A percentile compares a stretch with the other conserved stretches of the same genome.
These are phyloP conservation scores for Coranthus polyacanthus DNA, from an alignment of 2,797 vertebrate species.

Conservation along the genomic window DNA sequence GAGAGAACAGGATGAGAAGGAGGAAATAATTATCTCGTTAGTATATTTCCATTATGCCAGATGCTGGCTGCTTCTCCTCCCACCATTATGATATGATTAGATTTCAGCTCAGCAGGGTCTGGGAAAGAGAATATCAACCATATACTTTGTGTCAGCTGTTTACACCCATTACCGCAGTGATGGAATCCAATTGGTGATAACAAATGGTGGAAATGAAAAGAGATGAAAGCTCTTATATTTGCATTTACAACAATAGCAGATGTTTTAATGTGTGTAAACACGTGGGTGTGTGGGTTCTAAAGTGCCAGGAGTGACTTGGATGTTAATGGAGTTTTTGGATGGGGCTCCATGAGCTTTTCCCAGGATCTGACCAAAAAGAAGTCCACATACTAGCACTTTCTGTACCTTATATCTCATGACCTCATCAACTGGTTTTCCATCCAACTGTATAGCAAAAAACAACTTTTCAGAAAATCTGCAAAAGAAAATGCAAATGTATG, in stretches of 20 bases:
- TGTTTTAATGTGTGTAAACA: neutral
- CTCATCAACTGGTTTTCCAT: no score
- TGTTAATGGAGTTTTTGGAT: no score
- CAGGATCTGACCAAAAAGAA: no score
- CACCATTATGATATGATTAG: conserved; percentile 38
- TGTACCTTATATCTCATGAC: no score
- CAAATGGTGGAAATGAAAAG: conserved; percentile 25
- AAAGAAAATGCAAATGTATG: no score
- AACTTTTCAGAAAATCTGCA: no score
- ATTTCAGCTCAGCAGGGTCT: conserved; percentile 27
- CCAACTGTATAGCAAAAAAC: no score
- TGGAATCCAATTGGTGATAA: conserved; percentile 32
- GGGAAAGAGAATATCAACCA: conserved; percentile 12
- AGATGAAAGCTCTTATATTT: conserved; percentile 4
- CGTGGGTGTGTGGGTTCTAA: neutral
- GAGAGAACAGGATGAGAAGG: conserved; percentile 25
- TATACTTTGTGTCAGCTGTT: conserved; percentile 37
- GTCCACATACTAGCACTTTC: no score
- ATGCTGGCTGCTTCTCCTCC: conserved; percentile 31
- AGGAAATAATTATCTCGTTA: conserved; percentile 63
- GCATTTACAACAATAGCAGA: conserved; percentile 1
- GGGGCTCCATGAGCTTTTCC: no score
- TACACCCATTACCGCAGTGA: conserved; percentile 24
- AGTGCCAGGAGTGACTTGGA: no score
- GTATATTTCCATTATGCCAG: conserved; percentile 46